Base-by-base conservation (phyloP, 2,113 vertebrate genomes). In the Cynopterus brachyotis region DNA sequence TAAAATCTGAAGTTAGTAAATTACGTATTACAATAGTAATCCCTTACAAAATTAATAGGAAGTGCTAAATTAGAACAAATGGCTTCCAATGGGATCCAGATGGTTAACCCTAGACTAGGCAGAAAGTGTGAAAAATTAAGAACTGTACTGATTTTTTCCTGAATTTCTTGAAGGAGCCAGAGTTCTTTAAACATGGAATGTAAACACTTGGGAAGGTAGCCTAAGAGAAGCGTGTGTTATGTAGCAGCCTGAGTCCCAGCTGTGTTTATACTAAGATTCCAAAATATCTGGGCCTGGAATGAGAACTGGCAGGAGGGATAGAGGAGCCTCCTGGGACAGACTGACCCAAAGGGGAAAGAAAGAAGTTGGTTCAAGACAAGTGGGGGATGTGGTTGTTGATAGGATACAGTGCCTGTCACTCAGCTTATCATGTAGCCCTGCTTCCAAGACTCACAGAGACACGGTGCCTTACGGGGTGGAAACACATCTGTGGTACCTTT, bases 1-100 rank as follows among this genome's bases (percentile, higher is more conserved):
- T 96, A 96, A 94, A 98, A 90, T 45, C 72, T 76, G 50, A 96
- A 88, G 89, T 88, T 97, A 85, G 84, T 97, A 81, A 95, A 86
- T 97, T 85, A 93, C 95, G 78, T 73, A 94, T 97, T 96, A 91
- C 96, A 93, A 91, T 95, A 85, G 94, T 82, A 93, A 97, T 96
- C 91, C 57, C 42, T 82, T 80, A 96, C 91, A 69, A 92, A 97
- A 94, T 96, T 94, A 94, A 97, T 95, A 96, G 95, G 85, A 96
- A 95, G 93, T 89, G 30, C 93, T 96, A 93, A 96, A 97, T 96
- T 91, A 85, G 93, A 89, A 97, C 62, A 93, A 97, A 96, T 64
- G 62, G n/a, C 67, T 35, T 94, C 88, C 97, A 85, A 93, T 96
- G 66, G 66, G 91, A 95, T 94, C 96, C 97, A 97, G 96, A 98